Percentiles rank a stretch among this genome's conserved stretches.
Conservation (phyloP, 2,113 vertebrate genomes). For the Thinocorus orbignyianus region DNA sequence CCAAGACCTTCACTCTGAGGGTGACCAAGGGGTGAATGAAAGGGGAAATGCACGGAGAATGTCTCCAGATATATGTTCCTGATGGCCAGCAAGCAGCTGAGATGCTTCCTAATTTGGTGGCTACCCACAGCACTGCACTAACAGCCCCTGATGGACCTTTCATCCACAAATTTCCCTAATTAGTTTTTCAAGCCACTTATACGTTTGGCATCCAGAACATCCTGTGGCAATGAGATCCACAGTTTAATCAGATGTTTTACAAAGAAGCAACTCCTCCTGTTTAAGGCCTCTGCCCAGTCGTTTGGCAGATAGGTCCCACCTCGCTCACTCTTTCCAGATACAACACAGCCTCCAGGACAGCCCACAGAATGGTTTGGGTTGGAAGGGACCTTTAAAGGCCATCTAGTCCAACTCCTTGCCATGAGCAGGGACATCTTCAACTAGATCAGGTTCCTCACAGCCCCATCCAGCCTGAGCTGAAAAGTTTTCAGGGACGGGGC, state of each 20-base stretch:
- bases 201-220: background rate
- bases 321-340: background rate
- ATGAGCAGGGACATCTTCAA: no score
- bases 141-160: background rate
- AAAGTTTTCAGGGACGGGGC: no score
- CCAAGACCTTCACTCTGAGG: background rate
- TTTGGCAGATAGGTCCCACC: background rate
- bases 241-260: background rate
- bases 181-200: background rate
- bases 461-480: no score
- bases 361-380: no score
- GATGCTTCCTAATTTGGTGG: background rate
- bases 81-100: background rate
- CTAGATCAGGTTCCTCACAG: no score
- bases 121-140: background rate
- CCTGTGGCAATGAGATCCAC: background rate
- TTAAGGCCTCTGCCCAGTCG: background rate
- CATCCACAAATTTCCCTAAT: background rate
- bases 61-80: rapidly evolving
- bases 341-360: background rate
- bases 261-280: background rate
- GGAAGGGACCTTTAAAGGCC: no score
- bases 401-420: no score
- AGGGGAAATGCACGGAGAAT: background rate
- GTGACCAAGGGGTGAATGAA: background rate